A percentile compares a stretch with the other conserved stretches of the same genome.
phyloP scores from a whole-genome alignment of 2,113 vertebrate species.

The Chlorodrepanis virens region DNA sequence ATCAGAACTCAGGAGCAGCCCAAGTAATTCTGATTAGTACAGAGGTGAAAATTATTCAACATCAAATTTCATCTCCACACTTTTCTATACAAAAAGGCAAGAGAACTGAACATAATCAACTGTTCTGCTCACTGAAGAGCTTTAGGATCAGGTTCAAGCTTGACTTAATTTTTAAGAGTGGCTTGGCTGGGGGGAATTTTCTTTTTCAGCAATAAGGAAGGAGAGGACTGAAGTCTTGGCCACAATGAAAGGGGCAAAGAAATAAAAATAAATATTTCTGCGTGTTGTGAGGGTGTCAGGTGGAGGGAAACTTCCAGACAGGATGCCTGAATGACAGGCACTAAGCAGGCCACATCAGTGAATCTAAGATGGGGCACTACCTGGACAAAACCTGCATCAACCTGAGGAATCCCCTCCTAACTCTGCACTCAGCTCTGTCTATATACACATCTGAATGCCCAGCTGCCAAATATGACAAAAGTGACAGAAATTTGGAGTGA shows the following conservation, averaged over 20 bases:
- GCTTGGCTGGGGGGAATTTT: neutral
- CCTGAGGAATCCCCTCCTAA: neutral
- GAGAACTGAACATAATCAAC: neutral
- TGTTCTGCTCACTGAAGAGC: neutral
- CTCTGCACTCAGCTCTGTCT: neutral
- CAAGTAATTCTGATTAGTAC: neutral
- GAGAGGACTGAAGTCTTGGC: neutral
- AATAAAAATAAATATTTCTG: neutral
- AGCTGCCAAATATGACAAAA: neutral
- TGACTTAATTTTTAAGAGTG: neutral
- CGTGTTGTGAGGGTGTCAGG: neutral
- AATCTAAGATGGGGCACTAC: neutral
- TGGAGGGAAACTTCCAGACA: neutral
- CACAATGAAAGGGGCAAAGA: neutral
- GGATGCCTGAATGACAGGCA: neutral
- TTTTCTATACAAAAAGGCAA: neutral
- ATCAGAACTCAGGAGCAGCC: neutral
- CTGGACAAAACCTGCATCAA: neutral
- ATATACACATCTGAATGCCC: neutral
- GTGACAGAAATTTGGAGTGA: neutral
- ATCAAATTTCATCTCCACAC: neutral
- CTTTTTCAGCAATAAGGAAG: neutral
- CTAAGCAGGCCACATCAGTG: neutral
- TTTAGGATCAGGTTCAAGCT: neutral
- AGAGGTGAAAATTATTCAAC: neutral